Evolutionary conservation across 2,888 invertebrate genomes (phyloP), one percentile per base, ranked within the genome.

Genomic region (Alloplasta piceator): DNA sequence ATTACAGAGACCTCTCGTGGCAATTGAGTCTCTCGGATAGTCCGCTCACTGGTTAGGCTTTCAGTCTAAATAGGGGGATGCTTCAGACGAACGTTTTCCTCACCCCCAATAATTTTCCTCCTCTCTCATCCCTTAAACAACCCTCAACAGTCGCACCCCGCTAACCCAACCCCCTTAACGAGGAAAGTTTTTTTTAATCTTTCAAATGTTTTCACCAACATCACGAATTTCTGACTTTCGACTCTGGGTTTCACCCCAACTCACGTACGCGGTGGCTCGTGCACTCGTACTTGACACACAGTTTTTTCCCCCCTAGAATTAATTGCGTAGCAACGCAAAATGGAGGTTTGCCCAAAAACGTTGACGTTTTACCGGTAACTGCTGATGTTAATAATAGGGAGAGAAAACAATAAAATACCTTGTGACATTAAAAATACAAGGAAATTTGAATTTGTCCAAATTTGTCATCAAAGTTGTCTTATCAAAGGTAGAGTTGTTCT

Each of bases 141-240:
- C 52, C 66, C 43, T 56, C 66, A 67, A 67, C 78, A 50, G 64
- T 82, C 80, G 78, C 82, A 71, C 67, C 72, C 83, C 26, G 26
- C 26, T 26, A 26, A 81, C 74, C 39, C 46, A 48, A 55, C 60
- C 71, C 87, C 87, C 90, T 91, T 91, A 92, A 92, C 92, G 91
- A 89, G 91, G 91, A 92, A 92, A 92, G 91, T 92, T 92, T 88
- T 86, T 89, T 91, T 91, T 92, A 92, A 92, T 92, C 92, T 92
- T 91, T 91, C 89, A 91, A 91, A 91, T 89, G 91, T 86, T 88
- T 86, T 85, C 88, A 85, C 89, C 89, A 91, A 91, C 91, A 89
- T 89, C 89, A 89, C 91, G 91, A 91, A 91, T 91, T 91, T 89
- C 89, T 86, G 90, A 90, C 91, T 91, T 90, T 87, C 85, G 88